Percentiles rank a stretch among this genome's conserved stretches.
phyloP scores from a whole-genome alignment of 1,140 invertebrate species.

The Drosophila burlai region DNA sequence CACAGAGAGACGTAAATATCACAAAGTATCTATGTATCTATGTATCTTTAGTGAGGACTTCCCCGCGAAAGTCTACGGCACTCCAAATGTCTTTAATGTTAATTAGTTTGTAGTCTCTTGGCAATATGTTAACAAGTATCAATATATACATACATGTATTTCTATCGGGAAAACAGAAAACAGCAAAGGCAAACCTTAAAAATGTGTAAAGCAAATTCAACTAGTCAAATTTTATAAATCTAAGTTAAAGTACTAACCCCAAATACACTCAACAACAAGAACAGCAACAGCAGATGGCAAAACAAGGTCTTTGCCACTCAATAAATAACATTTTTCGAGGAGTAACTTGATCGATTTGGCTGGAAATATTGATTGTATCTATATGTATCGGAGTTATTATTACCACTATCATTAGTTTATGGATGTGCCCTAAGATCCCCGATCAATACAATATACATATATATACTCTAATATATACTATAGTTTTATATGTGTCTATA shows the following conservation, averaged over 20 bases:
- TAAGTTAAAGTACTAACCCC: constrained; percentile 75
- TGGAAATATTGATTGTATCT: constrained; percentile 30
- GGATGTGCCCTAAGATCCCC: constrained; percentile 61
- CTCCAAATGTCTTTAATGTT: constrained; percentile 69
- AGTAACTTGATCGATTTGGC: constrained; percentile 26
- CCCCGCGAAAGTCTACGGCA: constrained; percentile 50
- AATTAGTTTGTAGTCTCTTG: constrained; percentile 72
- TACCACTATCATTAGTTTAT: constrained; percentile 47
- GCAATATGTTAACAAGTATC: constrained; percentile 52
- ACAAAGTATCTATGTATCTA: constrained; percentile 63
- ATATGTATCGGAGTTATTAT: constrained; percentile 30
- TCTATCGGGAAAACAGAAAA: constrained; percentile 41
- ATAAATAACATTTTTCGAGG: constrained; percentile 3
- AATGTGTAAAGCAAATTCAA: constrained; percentile 84
- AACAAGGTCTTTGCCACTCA: constrained; percentile 10
- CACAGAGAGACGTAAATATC: constrained; percentile 61
- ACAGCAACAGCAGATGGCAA: background rate
- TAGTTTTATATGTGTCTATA: constrained; percentile 71
- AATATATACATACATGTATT: constrained; percentile 15
- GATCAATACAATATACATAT: constrained; percentile 53
- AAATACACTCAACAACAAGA: constrained; percentile 66
- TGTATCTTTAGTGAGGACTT: constrained; percentile 52
- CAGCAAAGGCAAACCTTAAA: constrained; percentile 58
- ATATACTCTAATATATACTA: constrained; percentile 50
- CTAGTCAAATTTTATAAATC: constrained; percentile 82